Evolutionary conservation across 2,113 vertebrate genomes (phyloP), one percentile per base, ranked within the genome.

Genomic region (Upupa epops): DNA sequence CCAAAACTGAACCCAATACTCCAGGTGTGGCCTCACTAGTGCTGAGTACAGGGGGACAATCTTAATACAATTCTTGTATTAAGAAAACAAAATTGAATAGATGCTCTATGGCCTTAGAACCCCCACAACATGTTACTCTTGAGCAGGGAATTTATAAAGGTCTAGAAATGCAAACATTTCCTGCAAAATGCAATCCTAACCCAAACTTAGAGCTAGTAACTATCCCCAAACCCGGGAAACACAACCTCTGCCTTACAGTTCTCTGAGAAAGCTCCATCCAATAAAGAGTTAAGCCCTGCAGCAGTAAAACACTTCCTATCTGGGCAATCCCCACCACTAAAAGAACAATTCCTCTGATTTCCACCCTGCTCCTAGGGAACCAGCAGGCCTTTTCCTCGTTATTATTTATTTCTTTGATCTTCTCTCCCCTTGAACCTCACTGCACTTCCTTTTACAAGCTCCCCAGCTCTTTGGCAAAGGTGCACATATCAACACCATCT

Each of bases 371-470:
- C 17, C 29, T 6, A 31, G 69, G 52, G 85, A 96, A 26, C 34
- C 87, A 95, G 80, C 92, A 96, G 87, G 73, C 54, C 70, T 93
- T 96, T 95, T 77, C 82, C 75, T 89, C 90, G 70, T 88, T 93
- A 91, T 82, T 94, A 91, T 90, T 95, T 95, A 59, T 69, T 85
- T 72, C 92, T 96, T 96, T 96, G 95, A 96, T 97, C 94, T 94
- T 91, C 69, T 80, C 85, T 88, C 71, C 71, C 84, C 88, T 81
- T 85, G 85, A 94, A 63, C 79, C 68, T 83, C 34, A 29, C 60
- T 80, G 80, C 81, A 87, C 77, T 96, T 96, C 94, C 96, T 90
- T 82, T 93, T 91, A 91, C 93, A 95, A 93, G 82, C 81, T 66
- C 55, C n/a, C 52, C 81, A 65, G 82, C 37, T 75, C 95, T 49